These are phyloP conservation scores for Vanessa tameamea DNA, from an alignment of 1,140 invertebrate genomes.

Conservation along the genomic window DNA sequence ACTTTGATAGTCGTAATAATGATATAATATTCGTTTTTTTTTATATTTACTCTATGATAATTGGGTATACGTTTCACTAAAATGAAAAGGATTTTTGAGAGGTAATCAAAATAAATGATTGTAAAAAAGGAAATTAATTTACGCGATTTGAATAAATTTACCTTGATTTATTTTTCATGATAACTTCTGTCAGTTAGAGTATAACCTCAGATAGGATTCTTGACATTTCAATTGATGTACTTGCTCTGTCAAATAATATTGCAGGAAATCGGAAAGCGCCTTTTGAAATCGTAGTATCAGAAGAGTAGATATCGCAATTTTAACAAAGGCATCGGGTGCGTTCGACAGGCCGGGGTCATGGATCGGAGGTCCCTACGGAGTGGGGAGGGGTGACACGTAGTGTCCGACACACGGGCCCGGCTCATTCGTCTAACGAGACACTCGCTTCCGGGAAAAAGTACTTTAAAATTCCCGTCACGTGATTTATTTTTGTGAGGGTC, in stretches of 20 bases:
- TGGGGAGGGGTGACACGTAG: slow-evolving; percentile 47
- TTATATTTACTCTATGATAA: too few species aligned
- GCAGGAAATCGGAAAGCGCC: slow-evolving; percentile 18
- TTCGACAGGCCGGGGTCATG: slow-evolving; percentile 62
- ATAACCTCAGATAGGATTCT: neutral
- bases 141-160: too few species aligned
- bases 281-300: slow-evolving; percentile 40
- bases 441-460: slow-evolving; percentile 49
- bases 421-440: slow-evolving; percentile 63
- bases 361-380: slow-evolving; percentile 41
- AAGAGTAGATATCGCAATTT: slow-evolving; percentile 58
- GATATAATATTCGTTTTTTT: too few species aligned
- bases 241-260: slow-evolving; percentile 8
- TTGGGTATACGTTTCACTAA: too few species aligned
- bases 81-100: too few species aligned
- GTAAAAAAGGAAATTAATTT: too few species aligned
- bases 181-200: neutral
- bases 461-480: slow-evolving; percentile 48
- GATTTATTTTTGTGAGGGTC: slow-evolving; percentile 42
- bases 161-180: too few species aligned
- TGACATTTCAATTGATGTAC: slow-evolving; percentile 2
- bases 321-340: slow-evolving; percentile 71
- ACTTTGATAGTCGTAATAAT: too few species aligned
- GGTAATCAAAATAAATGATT: too few species aligned
- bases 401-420: slow-evolving; percentile 56